These are phyloP conservation scores for Gymnocheta viridis DNA, from an alignment of 2,888 invertebrate species.

Conservation along the genomic window DNA sequence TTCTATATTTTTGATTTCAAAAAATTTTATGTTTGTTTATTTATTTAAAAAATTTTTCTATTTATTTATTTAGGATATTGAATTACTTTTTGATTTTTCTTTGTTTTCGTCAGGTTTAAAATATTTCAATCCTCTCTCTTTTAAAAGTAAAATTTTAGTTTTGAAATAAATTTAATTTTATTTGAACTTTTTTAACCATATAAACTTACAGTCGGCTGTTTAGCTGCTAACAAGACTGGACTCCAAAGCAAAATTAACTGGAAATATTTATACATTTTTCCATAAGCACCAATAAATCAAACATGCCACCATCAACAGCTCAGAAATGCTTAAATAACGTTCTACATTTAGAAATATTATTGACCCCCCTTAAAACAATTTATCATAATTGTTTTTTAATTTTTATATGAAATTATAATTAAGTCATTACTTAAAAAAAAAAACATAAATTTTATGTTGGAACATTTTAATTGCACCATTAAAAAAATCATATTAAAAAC, in stretches of 20 bases:
- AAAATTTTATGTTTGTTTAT: too few relatives aligned
- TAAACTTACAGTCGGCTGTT: background rate
- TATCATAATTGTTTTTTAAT: slow-evolving; percentile 21
- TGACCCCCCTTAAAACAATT: background rate
- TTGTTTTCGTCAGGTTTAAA: too few relatives aligned
- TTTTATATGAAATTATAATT: background rate
- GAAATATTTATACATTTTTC: background rate
- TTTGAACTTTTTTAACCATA: too few relatives aligned
- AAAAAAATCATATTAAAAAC: too few relatives aligned
- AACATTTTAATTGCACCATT: too few relatives aligned
- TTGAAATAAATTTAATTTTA: too few relatives aligned
- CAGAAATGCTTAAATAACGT: background rate
- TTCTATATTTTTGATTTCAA: too few relatives aligned
- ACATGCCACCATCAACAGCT: background rate
- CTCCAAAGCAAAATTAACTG: background rate
- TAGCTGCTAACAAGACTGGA: background rate
- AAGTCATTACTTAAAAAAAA: background rate
- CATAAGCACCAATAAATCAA: background rate
- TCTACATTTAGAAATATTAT: background rate
- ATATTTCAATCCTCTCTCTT: too few relatives aligned
- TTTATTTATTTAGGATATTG: too few relatives aligned
- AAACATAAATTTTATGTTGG: background rate
- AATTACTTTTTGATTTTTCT: too few relatives aligned
- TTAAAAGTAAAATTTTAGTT: too few relatives aligned
- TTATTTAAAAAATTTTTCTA: too few relatives aligned